These are phyloP conservation scores for Gnathonemus longibarbis DNA, from an alignment of 2,113 vertebrate species.

Conservation along the genomic window DNA sequence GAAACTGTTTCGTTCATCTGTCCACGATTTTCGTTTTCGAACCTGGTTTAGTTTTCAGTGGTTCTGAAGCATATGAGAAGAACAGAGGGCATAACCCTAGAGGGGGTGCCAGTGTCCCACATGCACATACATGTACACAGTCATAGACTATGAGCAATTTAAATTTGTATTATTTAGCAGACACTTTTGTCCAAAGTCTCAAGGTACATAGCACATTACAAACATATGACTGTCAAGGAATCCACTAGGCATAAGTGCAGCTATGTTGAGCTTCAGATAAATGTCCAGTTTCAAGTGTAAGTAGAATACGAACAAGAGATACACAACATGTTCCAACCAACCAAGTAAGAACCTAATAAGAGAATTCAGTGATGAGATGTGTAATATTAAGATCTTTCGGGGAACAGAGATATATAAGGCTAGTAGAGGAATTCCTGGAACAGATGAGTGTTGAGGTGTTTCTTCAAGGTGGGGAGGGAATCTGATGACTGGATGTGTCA, in stretches of 20 bases:
- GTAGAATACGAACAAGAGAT: not conserved
- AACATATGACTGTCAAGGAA: not conserved
- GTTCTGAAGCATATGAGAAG: not conserved
- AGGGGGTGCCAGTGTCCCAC: not conserved
- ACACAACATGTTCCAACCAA: not conserved
- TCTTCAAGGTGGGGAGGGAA: not conserved
- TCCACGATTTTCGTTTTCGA: not conserved
- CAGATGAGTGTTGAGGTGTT: not conserved
- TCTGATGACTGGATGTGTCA: not conserved
- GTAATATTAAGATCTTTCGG: not conserved
- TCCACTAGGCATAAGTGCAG: not conserved
- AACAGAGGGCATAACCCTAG: not conserved
- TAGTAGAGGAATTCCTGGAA: not conserved
- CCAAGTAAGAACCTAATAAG: not conserved
- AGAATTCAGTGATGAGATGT: not conserved
- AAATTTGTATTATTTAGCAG: not conserved
- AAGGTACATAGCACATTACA: not conserved
- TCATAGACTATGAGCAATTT: not conserved
- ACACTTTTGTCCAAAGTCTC: not conserved
- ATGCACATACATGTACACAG: not conserved
- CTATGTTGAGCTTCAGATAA: not conserved
- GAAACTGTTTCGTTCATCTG: not conserved
- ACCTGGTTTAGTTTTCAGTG: not conserved
- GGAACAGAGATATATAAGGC: not conserved
- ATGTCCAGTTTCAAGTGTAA: not conserved